Percentiles rank a stretch among this genome's conserved stretches.
These are phyloP conservation scores for Anneissia japonica DNA, from an alignment of 35 echinoderm and acorn worm genomes.

Conservation along the genomic window DNA sequence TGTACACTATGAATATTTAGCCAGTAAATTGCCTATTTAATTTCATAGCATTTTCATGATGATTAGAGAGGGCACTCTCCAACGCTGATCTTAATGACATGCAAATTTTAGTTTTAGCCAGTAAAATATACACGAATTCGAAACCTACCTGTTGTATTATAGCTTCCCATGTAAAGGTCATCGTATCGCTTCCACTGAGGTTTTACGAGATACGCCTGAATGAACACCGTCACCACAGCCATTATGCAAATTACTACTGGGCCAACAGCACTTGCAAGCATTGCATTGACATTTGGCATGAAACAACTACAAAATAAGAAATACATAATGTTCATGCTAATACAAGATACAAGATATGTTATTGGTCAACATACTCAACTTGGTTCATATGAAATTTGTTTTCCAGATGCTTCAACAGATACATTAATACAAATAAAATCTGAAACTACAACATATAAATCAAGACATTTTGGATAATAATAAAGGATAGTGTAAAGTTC, in stretches of 20 bases:
- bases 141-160: constrained; percentile 90
- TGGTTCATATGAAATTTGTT: no score
- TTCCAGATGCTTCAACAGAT: no score
- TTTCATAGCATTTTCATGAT: no score
- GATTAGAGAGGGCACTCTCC: no score
- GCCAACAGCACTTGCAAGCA: constrained; percentile 65
- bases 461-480: background rate
- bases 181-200: constrained; percentile 98
- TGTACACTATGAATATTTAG: no score
- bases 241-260: constrained; percentile 62
- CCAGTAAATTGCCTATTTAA: no score
- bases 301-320: constrained; percentile 66
- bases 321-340: background rate
- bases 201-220: constrained; percentile 90
- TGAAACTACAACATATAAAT: background rate
- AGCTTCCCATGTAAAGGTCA: constrained; percentile 93
- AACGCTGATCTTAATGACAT: no score
- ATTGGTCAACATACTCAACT: background rate
- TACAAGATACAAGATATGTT: constrained; percentile 10
- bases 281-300: constrained; percentile 93
- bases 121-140: no score
- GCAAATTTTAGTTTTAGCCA: no score
- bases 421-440: background rate
- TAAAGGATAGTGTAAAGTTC: background rate
- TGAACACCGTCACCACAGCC: constrained; percentile 54